Base-by-base conservation (phyloP, 2,113 vertebrate species). In the Phylloscopus trochilus region DNA sequence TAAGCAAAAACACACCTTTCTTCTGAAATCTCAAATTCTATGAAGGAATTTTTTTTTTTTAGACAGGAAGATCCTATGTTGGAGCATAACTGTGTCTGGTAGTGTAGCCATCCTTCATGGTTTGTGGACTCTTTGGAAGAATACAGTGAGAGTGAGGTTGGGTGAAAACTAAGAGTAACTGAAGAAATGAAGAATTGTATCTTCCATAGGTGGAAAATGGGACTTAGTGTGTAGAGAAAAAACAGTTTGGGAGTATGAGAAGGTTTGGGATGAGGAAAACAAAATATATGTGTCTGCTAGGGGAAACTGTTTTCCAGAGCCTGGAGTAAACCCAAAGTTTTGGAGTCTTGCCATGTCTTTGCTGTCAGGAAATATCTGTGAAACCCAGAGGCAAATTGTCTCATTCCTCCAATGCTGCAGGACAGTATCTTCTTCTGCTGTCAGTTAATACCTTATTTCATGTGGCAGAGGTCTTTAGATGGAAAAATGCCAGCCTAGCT, bases 361-460 rank as follows among this genome's bases (percentile, higher is more conserved):
- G 59, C 79, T 94, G 75, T 94, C 90, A 90, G 78, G 74, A 88
- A 85, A 8, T 85, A 80, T 23, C 62, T 90, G 20, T 83, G 67
- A 90, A 92, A 86, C 59, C 70, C 79, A 58, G 66, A 79, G 84
- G 84, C 81, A 87, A 64, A 85, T 79, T 44, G 37, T 92, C 67
- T 85, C 31, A 3, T 95, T 80, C n/a, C 23, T 94, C 13, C 43
- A 83, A 13, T 93, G 58, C 63, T 85, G 41, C n/a, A n/a, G 95
- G 87, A 75, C 46, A 60, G 18, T 60, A 73, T 92, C 39, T 59
- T 88, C 59, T 75, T 22, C 43, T 79, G 24, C 70, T 93, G 55
- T 95, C 72, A 76, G 27, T 79, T 92, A 75, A 56, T 84, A 31
- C 77, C 15, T 89, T 60, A 60, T 90, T 94, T 85, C 43, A 77